phyloP scores from a whole-genome alignment of 2,888 invertebrate species.

The Seira musarum region DNA sequence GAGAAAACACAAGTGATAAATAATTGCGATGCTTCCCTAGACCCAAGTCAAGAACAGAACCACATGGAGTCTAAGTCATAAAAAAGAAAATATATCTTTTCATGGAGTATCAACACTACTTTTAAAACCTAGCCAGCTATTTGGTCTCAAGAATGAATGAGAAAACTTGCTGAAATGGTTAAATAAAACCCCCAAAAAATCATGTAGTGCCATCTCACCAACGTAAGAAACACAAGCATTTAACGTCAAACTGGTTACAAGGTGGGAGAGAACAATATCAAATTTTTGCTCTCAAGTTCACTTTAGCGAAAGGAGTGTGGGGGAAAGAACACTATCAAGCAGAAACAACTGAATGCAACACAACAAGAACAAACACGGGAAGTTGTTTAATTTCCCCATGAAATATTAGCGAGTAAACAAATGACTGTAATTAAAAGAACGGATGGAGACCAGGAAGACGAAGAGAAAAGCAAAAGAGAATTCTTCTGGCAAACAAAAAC shows the following conservation, averaged over 20 bases:
- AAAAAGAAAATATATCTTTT: not conserved
- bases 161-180: not conserved
- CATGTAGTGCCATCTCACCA: not conserved
- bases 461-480: not conserved
- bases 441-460: not conserved
- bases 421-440: constrained; percentile 46
- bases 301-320: not conserved
- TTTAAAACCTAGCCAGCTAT: too few species aligned
- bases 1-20: constrained; percentile 48
- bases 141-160: not conserved
- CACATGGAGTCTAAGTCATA: not conserved
- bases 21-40: constrained; percentile 21
- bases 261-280: not conserved
- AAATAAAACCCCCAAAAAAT: not conserved
- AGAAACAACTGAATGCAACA: not conserved
- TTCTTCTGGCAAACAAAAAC: not conserved
- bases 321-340: not conserved
- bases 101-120: not conserved
- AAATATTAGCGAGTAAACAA: constrained; percentile 42
- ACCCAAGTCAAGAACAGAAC: not conserved
- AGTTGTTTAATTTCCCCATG: constrained; percentile 29
- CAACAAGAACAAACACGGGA: not conserved
- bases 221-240: not conserved
- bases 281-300: not conserved
- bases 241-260: not conserved